These are phyloP conservation scores for Therioaphis trifolii DNA, from an alignment of 2,888 invertebrate species.

Conservation along the genomic window DNA sequence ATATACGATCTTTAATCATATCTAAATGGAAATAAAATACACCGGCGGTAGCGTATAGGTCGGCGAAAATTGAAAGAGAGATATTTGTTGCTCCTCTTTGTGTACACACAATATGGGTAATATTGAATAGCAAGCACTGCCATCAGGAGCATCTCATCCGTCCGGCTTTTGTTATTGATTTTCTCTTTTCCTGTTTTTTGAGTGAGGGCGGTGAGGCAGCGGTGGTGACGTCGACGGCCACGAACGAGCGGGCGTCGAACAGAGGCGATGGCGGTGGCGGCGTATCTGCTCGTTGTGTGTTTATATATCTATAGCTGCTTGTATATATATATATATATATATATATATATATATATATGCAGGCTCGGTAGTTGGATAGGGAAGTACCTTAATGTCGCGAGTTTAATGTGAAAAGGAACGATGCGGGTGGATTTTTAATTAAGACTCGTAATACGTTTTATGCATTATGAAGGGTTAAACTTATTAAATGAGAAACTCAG, in stretches of 20 bases:
- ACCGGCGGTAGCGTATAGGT: neutral
- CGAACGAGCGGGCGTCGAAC: neutral
- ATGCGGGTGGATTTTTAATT: slow-evolving; percentile 54
- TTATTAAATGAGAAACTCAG: slow-evolving; percentile 52
- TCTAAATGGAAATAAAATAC: slow-evolving; percentile 9
- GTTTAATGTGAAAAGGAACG: slow-evolving; percentile 53
- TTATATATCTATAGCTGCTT: too few relatives aligned
- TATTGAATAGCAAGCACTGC: slow-evolving; percentile 36
- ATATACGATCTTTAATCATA: slow-evolving; percentile 11
- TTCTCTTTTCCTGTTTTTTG: slow-evolving; percentile 54
- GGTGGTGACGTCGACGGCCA: neutral
- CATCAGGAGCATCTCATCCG: slow-evolving; percentile 50
- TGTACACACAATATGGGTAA: slow-evolving; percentile 33
- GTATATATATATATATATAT: too few relatives aligned
- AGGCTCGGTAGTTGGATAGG: neutral
- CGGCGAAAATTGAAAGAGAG: slow-evolving; percentile 28
- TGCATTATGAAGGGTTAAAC: slow-evolving; percentile 53
- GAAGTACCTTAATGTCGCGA: slow-evolving; percentile 46
- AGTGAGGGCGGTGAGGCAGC: neutral
- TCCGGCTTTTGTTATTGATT: slow-evolving; percentile 55
- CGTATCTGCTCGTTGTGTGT: slow-evolving; percentile 26
- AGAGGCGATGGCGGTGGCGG: neutral
- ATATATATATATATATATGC: neutral
- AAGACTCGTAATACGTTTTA: slow-evolving; percentile 60
- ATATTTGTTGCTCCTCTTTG: slow-evolving; percentile 49